phyloP scores from a whole-genome alignment of 2,888 invertebrate genomes.

The Drosophila peninsularis region DNA sequence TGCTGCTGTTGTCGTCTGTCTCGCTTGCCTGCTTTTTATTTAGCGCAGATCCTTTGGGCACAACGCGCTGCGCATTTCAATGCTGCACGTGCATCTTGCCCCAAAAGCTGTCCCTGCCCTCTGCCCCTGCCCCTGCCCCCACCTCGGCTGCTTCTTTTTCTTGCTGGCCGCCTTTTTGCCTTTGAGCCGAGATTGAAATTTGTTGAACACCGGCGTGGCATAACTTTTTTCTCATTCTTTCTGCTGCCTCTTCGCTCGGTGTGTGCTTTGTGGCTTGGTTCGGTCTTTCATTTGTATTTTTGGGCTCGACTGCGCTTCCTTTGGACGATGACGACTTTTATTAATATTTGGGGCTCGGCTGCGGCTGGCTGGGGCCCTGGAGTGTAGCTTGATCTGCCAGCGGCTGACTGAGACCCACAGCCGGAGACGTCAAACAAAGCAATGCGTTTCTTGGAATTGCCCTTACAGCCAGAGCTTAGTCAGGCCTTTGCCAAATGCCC shows the following conservation, averaged over 20 bases:
- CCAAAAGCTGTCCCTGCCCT: slow-evolving; percentile 33
- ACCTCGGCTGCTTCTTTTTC: neutral
- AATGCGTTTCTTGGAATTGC: slow-evolving; percentile 73
- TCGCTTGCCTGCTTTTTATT: slow-evolving; percentile 38
- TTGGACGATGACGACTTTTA: slow-evolving; percentile 79
- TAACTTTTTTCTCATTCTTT: slow-evolving; percentile 55
- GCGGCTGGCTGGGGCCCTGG: slow-evolving; percentile 18
- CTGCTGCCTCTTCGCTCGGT: slow-evolving; percentile 9
- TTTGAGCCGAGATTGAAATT: slow-evolving; percentile 79
- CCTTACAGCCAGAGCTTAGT: slow-evolving; percentile 54
- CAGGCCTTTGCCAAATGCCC: slow-evolving; percentile 36
- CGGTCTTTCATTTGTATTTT: slow-evolving; percentile 29
- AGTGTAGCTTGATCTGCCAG: slow-evolving; percentile 19
- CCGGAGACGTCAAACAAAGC: slow-evolving; percentile 56
- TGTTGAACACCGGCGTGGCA: slow-evolving; percentile 79
- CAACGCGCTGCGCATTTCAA: slow-evolving; percentile 77
- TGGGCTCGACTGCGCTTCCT: slow-evolving; percentile 70
- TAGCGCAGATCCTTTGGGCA: slow-evolving; percentile 72
- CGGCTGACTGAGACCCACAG: slow-evolving; percentile 35
- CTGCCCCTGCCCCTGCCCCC: neutral
- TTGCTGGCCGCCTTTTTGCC: slow-evolving; percentile 41
- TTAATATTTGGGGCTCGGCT: slow-evolving; percentile 72
- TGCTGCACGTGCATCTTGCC: slow-evolving; percentile 69
- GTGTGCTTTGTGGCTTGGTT: slow-evolving; percentile 18
- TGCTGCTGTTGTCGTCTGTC: slow-evolving; percentile 2